Evolutionary conservation across 2,113 vertebrate species (phyloP), one percentile per base, ranked within the genome.

Genomic region (Phrynosoma platyrhinos): DNA sequence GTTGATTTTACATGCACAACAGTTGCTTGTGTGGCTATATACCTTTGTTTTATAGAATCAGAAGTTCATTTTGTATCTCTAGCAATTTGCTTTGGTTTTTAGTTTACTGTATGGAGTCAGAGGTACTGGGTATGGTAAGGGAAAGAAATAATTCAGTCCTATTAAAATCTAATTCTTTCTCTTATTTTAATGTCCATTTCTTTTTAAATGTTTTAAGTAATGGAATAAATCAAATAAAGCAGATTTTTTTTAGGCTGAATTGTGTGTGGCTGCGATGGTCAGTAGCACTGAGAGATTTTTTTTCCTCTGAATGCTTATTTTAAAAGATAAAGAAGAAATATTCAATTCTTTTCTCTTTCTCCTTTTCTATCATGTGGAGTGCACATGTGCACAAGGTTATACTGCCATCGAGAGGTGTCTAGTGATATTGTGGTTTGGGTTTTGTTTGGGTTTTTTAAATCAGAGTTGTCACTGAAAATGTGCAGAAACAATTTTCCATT

Each of bases 401-500:
- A 93, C 94, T 95, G 94, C 95, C 94, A 95, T 95, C 91, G 94
- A 96, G 94, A 95, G 94, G 95, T 94, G 83, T 86, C 92, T 91
- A 64, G n/a, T 90, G 91, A 94, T 93, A 94, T 76, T 88, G 93
- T 92, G 87, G 71, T 74, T 80, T 77, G n/a, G 68, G 47, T 1
- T 52, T 83, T n/a, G 27, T 52, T 36, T 36, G 36, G 16, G 32
- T 81, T 62, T 80, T 64, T 81, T 77, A 62, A 71, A 81, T 36
- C 79, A 76, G 79, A 91, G 66, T 40, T 78, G 32, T 71, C 42
- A 47, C 77, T 81, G 69, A 75, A 64, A 30, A 90, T 91, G 47
- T 88, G 58, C 20, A 79, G 21, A 62, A 87, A 80, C 90, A 20
- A 7, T 25, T 32, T 85, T 66, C 25, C 68, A 81, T 86, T 79